Evolutionary conservation across 2,797 vertebrate species (phyloP).

Genomic region (Sebastes hubbsi): DNA sequence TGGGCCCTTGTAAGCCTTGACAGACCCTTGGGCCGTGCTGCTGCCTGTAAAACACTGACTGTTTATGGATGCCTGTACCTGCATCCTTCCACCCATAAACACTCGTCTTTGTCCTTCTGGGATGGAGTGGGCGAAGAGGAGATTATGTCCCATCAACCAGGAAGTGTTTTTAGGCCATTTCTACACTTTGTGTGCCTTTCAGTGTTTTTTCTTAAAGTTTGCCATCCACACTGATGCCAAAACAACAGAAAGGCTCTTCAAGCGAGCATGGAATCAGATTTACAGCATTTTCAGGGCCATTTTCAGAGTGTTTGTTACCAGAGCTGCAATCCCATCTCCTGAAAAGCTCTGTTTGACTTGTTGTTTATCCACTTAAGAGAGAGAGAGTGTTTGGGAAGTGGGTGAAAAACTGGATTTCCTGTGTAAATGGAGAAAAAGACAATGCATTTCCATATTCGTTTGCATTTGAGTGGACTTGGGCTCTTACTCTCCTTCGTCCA

Average conservation of each 20-base stretch:
- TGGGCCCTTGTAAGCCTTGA: constrained; percentile 63
- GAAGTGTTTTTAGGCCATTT: background rate
- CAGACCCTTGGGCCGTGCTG: constrained; percentile 41
- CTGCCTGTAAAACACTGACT: constrained; percentile 65
- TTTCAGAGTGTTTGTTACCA: constrained; percentile 4
- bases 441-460: background rate
- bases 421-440: background rate
- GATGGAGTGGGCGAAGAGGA: background rate
- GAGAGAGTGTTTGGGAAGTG: background rate
- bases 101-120: constrained; percentile 59
- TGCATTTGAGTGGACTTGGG: background rate
- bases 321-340: background rate
- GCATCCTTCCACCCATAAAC: constrained; percentile 56
- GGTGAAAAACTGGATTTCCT: background rate
- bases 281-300: background rate
- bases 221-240: background rate
- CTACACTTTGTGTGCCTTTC: background rate
- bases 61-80: constrained; percentile 65
- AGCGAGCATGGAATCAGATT: background rate
- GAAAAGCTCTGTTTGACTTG: background rate
- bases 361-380: background rate
- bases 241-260: background rate
- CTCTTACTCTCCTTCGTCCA: background rate
- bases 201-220: background rate
- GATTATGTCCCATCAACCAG: constrained; percentile 9